Base-by-base conservation (phyloP, 2,888 invertebrate genomes). In the Cephus nigrinus region DNA sequence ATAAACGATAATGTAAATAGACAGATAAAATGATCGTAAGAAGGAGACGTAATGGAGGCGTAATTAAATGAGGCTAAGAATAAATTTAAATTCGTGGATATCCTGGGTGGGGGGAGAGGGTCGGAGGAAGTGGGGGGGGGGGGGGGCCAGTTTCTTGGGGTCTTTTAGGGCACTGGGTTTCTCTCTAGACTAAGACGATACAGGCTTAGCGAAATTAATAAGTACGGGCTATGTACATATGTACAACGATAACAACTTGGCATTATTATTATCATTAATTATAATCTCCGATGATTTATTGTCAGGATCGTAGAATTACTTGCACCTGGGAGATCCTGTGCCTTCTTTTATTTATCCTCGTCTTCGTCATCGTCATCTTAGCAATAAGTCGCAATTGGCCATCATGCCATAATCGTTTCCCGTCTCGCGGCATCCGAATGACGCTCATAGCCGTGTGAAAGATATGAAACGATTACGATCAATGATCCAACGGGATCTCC, bases 161-260 rank as follows among this genome's bases (percentile, higher is more conserved):
- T 40, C 4, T 15, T 40, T 40, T 15, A 5, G 40, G 23, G 40
- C 15, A 40, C 23, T 23, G 23, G 40, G 23, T 40, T 40, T 40
- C 23, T 40, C 23, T 23, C 23, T 40, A 40, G 40, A 40, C 23
- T 23, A 74, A 76, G 78, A 77, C 77, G 79, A 86, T 85, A 86
- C 80, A 88, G 87, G 86, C 90, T 90, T 90, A 90, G 87, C 84
- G 87, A 88, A 88, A 89, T 90, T 90, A 91, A 90, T 91, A 91
- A 91, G 91, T 91, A 91, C 91, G 87, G 88, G 88, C 88, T 91
- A 91, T 91, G 87, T 91, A 91, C 91, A 91, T 91, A 91, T 91
- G 89, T 91, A 91, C 91, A 91, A 87, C 86, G 88, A 90, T 90
- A 88, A 89, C 86, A 86, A 88, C 82, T 84, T 82, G 84, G 83